Conservation (phyloP, 1,140 invertebrate species). For the Drepana arcuata region DNA sequence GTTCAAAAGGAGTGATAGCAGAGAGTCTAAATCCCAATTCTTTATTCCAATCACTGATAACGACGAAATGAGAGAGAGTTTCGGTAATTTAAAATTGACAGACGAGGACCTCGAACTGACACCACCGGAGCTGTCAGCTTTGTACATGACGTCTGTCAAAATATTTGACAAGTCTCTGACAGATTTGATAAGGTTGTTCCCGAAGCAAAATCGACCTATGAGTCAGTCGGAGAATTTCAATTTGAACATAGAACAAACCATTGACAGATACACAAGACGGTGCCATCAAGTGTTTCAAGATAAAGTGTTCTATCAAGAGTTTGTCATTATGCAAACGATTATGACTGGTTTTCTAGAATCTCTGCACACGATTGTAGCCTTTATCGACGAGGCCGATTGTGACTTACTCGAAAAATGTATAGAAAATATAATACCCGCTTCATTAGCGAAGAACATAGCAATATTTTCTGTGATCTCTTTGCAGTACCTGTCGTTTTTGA, state of each 20-base stretch:
- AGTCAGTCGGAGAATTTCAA: constrained; percentile 65
- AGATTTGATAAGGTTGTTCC: constrained; percentile 56
- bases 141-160: constrained; percentile 38
- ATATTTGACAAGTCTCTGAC: constrained; percentile 49
- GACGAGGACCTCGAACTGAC: constrained; percentile 54
- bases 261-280: constrained; percentile 63
- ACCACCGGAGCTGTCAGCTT: constrained; percentile 44
- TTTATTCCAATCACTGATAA: constrained; percentile 59
- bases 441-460: constrained; percentile 48
- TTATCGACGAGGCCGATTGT: constrained; percentile 49
- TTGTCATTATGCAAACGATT: constrained; percentile 50
- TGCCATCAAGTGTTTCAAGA: constrained; percentile 69
- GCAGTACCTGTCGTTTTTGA: constrained; percentile 67
- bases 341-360: constrained; percentile 47
- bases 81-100: constrained; percentile 46
- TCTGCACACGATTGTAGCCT: constrained; percentile 29
- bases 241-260: constrained; percentile 54
- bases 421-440: constrained; percentile 45
- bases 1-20: constrained; percentile 58
- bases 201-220: constrained; percentile 61
- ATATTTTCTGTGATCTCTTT: constrained; percentile 61
- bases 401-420: constrained; percentile 56
- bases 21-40: constrained; percentile 64
- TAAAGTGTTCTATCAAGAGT: constrained; percentile 63
- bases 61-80: constrained; percentile 42